A percentile compares a stretch with the other conserved stretches of the same genome.
phyloP scores from a whole-genome alignment of 2,113 vertebrate genomes.

The Sialia sialis region DNA sequence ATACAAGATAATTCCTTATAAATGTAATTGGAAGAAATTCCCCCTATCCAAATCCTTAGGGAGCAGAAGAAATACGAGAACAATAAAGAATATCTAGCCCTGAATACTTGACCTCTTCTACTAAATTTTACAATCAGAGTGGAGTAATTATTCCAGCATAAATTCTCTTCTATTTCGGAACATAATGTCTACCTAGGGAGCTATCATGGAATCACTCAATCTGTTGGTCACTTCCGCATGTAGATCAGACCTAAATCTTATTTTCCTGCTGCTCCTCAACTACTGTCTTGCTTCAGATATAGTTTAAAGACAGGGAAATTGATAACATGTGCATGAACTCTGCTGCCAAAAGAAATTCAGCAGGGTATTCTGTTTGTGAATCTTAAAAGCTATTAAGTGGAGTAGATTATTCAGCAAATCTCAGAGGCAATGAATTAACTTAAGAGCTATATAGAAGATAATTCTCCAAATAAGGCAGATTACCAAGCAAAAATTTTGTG shows the following conservation, averaged over 20 bases:
- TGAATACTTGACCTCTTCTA: neutral
- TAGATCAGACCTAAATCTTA: neutral
- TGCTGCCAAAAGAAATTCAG: neutral
- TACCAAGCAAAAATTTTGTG: neutral
- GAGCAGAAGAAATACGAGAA: neutral
- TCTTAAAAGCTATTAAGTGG: neutral
- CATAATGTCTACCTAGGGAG: neutral
- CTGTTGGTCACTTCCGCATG: neutral
- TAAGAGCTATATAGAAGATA: neutral
- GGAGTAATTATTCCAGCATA: neutral
- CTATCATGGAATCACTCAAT: neutral
- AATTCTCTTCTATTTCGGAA: slow-evolving; percentile 12
- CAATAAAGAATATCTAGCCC: neutral
- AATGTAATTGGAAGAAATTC: neutral
- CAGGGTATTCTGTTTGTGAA: neutral
- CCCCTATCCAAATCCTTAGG: neutral
- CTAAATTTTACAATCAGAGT: neutral
- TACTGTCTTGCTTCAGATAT: neutral
- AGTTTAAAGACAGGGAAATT: neutral
- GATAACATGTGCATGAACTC: neutral
- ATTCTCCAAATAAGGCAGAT: neutral
- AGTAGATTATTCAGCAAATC: neutral
- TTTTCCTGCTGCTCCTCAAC: neutral
- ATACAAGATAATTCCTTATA: neutral
- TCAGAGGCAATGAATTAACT: neutral